Evolutionary conservation across 2,113 vertebrate species (phyloP).

Genomic region (Oncorhynchus kisutch): DNA sequence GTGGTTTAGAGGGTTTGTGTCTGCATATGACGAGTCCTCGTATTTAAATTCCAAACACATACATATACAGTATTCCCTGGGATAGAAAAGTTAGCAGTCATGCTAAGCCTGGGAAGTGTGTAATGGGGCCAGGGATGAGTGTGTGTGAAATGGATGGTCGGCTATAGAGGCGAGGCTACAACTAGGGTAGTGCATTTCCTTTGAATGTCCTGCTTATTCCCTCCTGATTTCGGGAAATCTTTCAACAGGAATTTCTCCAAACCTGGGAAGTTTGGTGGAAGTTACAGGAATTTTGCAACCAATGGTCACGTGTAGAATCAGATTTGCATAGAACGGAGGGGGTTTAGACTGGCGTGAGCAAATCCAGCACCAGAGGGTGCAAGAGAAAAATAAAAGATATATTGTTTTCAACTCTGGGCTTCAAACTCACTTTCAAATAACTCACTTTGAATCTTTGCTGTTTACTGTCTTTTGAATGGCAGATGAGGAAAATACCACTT

Average conservation of each 20-base stretch:
- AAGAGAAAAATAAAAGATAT: not conserved
- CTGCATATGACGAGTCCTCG: too few relatives aligned
- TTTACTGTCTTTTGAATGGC: not conserved
- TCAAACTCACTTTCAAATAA: not conserved
- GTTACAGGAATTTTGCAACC: too few relatives aligned
- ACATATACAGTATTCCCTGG: not conserved
- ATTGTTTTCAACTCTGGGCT: not conserved
- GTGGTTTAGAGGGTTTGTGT: not conserved
- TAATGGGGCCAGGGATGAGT: not conserved
- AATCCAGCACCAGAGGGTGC: not conserved
- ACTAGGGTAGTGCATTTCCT: not conserved
- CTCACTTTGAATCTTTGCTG: not conserved
- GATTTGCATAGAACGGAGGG: not conserved
- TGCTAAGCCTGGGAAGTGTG: not conserved
- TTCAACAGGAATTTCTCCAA: too few relatives aligned
- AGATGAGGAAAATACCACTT: not conserved
- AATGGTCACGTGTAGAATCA: too few relatives aligned
- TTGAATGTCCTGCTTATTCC: too few relatives aligned
- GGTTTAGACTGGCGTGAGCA: not conserved
- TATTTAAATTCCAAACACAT: not conserved
- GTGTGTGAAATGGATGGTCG: not conserved
- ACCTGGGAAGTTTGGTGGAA: too few relatives aligned
- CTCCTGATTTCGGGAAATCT: too few relatives aligned
- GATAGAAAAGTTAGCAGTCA: not conserved
- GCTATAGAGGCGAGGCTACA: not conserved